These are phyloP conservation scores for Thaumatotibia leucotreta DNA, from an alignment of 1,140 invertebrate species.

Conservation along the genomic window DNA sequence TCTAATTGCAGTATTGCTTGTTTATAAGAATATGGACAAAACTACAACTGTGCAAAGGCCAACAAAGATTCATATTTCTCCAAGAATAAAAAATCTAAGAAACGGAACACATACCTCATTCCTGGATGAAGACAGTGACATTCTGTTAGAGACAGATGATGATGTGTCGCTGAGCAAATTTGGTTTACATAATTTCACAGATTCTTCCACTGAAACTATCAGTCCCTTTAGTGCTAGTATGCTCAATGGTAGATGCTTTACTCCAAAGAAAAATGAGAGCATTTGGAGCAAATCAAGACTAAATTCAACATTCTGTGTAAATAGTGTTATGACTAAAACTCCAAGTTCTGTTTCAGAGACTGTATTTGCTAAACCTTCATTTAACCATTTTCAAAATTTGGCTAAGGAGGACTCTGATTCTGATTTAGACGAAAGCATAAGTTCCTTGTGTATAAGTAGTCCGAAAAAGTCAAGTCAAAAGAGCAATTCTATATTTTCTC, in stretches of 20 bases:
- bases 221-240: slow-evolving; percentile 45
- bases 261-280: slow-evolving; percentile 43
- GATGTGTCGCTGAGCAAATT: slow-evolving; percentile 68
- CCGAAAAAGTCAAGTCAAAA: slow-evolving; percentile 46
- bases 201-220: slow-evolving; percentile 56
- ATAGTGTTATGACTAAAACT: slow-evolving; percentile 42
- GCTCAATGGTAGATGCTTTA: slow-evolving; percentile 54
- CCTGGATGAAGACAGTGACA: slow-evolving; percentile 45
- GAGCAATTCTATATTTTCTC: slow-evolving; percentile 58
- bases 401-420: slow-evolving; percentile 69
- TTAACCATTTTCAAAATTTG: slow-evolving; percentile 63
- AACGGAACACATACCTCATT: slow-evolving; percentile 36
- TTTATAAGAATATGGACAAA: slow-evolving; percentile 50
- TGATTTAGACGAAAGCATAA: slow-evolving; percentile 71
- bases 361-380: slow-evolving; percentile 59
- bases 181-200: slow-evolving; percentile 57
- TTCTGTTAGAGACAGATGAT: slow-evolving; percentile 55
- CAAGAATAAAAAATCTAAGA: slow-evolving; percentile 48
- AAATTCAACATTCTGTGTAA: slow-evolving; percentile 63
- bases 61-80: slow-evolving; percentile 32
- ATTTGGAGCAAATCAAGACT: slow-evolving; percentile 58
- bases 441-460: slow-evolving; percentile 61
- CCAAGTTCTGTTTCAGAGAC: slow-evolving; percentile 48
- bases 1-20: slow-evolving; percentile 42
- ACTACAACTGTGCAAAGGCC: slow-evolving; percentile 22